Base-by-base conservation (phyloP, 1,140 invertebrate genomes). In the Anagrus nilaparvatae region DNA sequence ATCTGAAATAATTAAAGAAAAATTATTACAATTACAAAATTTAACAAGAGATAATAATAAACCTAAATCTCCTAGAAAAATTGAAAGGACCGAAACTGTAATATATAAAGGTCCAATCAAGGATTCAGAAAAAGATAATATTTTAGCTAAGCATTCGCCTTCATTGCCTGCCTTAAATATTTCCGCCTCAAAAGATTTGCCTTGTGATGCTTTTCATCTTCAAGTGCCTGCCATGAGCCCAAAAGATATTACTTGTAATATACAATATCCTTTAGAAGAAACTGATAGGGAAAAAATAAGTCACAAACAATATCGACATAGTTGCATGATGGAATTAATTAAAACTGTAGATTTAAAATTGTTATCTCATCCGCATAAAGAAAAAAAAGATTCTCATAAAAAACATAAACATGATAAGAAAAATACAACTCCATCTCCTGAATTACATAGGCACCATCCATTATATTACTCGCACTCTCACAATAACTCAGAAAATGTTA, bases 321-420 rank as follows among this genome's bases (percentile, higher is more conserved):
- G 44, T n/a, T 55, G 60, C 13, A 68, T 68, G 57, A 28, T 55
- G 5, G 60, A 67, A 7, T 28, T 68, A 2, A 61, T 67, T 1
- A 52, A 48, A 20, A 35, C 58, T n/a, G 67, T 68, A 3, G 65
- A 68, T 12, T 51, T 56, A 0, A 56, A 57, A 31, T 59, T 68
- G 64, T 58, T 67, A 51, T 42, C 36, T 0, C 47, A 51, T 19
- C 46, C 21, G n/a, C 12, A 32, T 25, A 36, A 45, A 21, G 23
- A 46, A 24, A 34, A 44, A 16, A 27, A 17, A 2, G 44, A 32
- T 3, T 52, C 50, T 1, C 41, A n/a, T 2, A 21, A 25, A 5
- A 25, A 18, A 3, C 38, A 31, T 13, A 43, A 34, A n/a, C 21
- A 40, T 13, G 0, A 2, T 6, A 36, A 30, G 18, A 17, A 20